Evolutionary conservation across 2,888 invertebrate genomes (phyloP), one percentile per base, ranked within the genome.

Genomic region (Parascotia fuliginaria): DNA sequence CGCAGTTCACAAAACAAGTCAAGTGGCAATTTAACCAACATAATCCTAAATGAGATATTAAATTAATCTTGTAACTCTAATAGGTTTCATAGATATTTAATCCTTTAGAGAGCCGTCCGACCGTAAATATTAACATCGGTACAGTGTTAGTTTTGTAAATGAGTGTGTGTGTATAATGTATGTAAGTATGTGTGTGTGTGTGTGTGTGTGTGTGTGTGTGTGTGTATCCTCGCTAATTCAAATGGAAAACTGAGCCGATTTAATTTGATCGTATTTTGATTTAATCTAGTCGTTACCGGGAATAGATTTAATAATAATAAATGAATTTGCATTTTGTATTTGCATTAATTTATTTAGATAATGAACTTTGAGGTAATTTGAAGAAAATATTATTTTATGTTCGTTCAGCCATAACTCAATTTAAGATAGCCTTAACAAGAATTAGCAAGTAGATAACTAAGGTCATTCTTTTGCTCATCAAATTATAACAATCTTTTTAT

Each of bases 21-120:
- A 59, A 50, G 62, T 54, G 53, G 46, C 46, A 65, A 65, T 54
- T 45, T 54, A 57, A 47, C 42, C 51, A 9, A 29, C 40, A 54
- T 61, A 65, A 67, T 65, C 61, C 66, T 47, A 53, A 59, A 66
- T 64, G 64, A 53, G 65, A 65, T 52, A 67, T 64, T 61, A 66
- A 66, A 61, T 64, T 59, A 62, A 65, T 61, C 45, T 36, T 43
- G 43, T 39, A 43, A 38, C 31, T 16, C 14, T 33, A 39, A 43
- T 40, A 45, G 36, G 48, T 58, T 55, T 41, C 55, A 50, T 48
- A 41, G 41, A 49, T 51, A 43, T 47, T 54, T 55, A 66, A 64
- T 64, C 66, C 61, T 37, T 39, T 9, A 43, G 13, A 31, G 46
- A 49, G 48, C 41, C 11, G 22, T 44, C 27, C 33, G 32, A 42